Evolutionary conservation across 2,113 vertebrate species (phyloP), one percentile per base, ranked within the genome.

Genomic region (Varanus salvator): DNA sequence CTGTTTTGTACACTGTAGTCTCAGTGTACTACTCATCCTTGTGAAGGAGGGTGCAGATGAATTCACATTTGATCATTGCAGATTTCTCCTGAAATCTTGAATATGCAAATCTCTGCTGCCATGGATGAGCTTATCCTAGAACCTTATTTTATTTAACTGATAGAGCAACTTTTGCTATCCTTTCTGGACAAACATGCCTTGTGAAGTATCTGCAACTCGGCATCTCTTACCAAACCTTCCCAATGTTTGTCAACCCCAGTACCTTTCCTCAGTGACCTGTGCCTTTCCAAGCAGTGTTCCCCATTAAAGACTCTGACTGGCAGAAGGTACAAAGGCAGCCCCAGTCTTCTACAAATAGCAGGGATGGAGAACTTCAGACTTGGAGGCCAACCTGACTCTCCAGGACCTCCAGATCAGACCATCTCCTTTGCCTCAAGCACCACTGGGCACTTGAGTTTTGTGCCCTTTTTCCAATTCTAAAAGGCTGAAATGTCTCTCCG

Each of bases 1-100:
- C 85, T 89, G 2, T 9, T 93, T 94, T 87, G 66, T 91, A 80
- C 90, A 3, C 77, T 66, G 81, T 25, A 78, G 19, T 23, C 83
- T 80, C 86, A 71, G 15, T 15, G 69, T 11, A 69, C 31, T 60
- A 38, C 54, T 34, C 34, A 77, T 68, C 25, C 17, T 38, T 69
- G 31, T 29, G 44, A 90, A 38, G 81, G 23, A 68, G 21, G 19
- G 11, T 34, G 9, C 15, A 38, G 69, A 83, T 44, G n/a, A 85
- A 64, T 82, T 48, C 23, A 7, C 29, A 48, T 84, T 38, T 66
- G 71, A 68, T 77, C 8, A 54, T 25, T 57, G 83, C 19, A 44
- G n/a, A 85, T 90, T 85, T 69, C 31, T 71, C 69, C 75, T 71
- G 72, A 76, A 84, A 54, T 82, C 80, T 54, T 21, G 21, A 44